Evolutionary conservation across 2,888 invertebrate species (phyloP).

Genomic region (Tanytarsus gracilentus): DNA sequence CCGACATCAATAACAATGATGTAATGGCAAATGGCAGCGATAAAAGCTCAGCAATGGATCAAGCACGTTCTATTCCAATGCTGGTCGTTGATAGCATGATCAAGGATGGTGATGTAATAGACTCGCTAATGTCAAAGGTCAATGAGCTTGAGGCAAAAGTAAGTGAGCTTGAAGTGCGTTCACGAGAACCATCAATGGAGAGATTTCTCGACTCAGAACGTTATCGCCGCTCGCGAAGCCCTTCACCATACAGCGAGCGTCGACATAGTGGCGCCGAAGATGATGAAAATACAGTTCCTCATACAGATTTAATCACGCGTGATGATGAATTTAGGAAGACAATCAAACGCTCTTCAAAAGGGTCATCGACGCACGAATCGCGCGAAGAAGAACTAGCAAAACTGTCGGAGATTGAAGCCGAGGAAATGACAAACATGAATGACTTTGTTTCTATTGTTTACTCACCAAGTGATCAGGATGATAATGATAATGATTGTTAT

Average conservation of each 20-base stretch:
- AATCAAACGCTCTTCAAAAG: constrained; percentile 1
- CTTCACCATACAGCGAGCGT: neutral
- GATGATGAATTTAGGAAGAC: constrained; percentile 22
- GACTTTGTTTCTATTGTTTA: constrained; percentile 40
- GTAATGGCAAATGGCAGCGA: neutral
- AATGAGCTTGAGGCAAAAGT: constrained; percentile 21
- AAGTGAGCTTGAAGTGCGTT: constrained; percentile 7
- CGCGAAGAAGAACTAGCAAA: constrained; percentile 55
- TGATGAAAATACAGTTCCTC: neutral
- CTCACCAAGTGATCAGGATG: constrained; percentile 36
- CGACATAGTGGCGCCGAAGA: neutral
- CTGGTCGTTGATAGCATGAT: constrained; percentile 3
- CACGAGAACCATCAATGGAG: constrained; percentile 24
- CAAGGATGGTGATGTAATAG: constrained; percentile 4
- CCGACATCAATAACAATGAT: constrained; percentile 24
- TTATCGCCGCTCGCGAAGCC: constrained; percentile 1
- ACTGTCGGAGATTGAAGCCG: constrained; percentile 56
- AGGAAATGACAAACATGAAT: constrained; percentile 45
- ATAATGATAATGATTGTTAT: constrained; percentile 29
- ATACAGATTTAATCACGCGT: neutral
- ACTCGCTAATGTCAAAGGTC: constrained; percentile 13
- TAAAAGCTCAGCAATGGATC: neutral
- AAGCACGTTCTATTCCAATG: constrained; percentile 2
- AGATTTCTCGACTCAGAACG: constrained; percentile 17
- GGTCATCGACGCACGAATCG: constrained; percentile 41